phyloP scores from a whole-genome alignment of 2,797 vertebrate species.

The Adelosebastes latens region DNA sequence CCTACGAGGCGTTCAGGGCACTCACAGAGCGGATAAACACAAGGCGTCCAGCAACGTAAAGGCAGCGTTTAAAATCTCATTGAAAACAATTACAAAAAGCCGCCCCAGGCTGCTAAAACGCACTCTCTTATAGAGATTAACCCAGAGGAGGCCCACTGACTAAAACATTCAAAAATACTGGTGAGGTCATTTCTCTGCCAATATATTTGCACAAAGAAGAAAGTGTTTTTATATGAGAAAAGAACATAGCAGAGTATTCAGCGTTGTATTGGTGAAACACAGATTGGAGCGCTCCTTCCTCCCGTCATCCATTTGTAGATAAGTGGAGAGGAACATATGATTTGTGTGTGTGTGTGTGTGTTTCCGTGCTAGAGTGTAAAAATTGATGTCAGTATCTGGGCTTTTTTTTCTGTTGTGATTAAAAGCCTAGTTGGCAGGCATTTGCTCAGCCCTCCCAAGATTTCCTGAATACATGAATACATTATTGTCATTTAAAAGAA shows the following conservation, averaged over 20 bases:
- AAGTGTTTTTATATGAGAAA: background rate
- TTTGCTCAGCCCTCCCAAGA: conserved; percentile 63
- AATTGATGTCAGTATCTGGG: conserved; percentile 55
- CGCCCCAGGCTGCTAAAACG: background rate
- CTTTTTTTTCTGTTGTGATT: conserved; percentile 58
- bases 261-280: conserved; percentile 2
- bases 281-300: conserved; percentile 4
- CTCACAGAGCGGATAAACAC: too few species aligned
- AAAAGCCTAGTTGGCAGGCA: conserved; percentile 68
- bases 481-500: conserved; percentile 78
- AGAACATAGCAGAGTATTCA: background rate
- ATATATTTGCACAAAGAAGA: background rate
- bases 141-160: background rate
- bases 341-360: conserved; percentile 17
- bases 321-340: conserved; percentile 30
- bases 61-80: background rate
- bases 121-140: background rate
- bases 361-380: conserved; percentile 21
- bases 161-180: background rate
- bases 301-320: conserved; percentile 31
- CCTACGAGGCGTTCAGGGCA: too few species aligned
- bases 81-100: too few species aligned
- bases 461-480: conserved; percentile 75
- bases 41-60: background rate
- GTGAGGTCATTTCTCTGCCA: background rate